Percentiles rank a stretch among this genome's conserved stretches.
Conservation (phyloP, 1,140 invertebrate genomes). For the Leptopilina clavipes region DNA sequence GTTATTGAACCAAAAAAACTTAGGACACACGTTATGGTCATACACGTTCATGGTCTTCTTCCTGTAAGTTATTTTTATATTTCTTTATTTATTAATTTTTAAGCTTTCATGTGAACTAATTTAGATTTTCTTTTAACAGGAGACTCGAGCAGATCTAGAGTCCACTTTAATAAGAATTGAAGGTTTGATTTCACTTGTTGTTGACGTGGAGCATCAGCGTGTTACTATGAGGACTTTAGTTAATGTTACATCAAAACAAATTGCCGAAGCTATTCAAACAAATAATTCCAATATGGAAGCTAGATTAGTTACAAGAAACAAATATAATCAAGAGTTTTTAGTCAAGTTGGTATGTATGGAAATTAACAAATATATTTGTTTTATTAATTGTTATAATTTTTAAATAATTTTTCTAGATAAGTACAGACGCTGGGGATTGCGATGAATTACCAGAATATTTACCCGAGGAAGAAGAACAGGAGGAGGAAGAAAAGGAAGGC, state of each 20-base stretch:
- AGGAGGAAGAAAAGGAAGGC: slow-evolving; percentile 68
- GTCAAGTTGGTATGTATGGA: slow-evolving; percentile 64
- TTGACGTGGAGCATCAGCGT: slow-evolving; percentile 74
- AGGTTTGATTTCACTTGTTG: slow-evolving; percentile 72
- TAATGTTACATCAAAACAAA: slow-evolving; percentile 70
- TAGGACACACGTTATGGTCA: slow-evolving; percentile 70
- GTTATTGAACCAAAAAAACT: slow-evolving; percentile 73
- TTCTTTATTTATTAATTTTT: not conserved
- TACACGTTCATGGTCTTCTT: slow-evolving; percentile 70
- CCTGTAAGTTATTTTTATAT: slow-evolving; percentile 63
- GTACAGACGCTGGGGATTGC: slow-evolving; percentile 62
- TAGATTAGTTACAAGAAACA: slow-evolving; percentile 72
- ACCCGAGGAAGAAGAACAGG: slow-evolving; percentile 70
- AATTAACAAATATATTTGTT: slow-evolving; percentile 22
- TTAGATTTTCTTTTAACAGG: slow-evolving; percentile 55
- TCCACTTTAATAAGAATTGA: slow-evolving; percentile 70
- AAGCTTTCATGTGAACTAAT: too few species aligned
- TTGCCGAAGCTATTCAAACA: slow-evolving; percentile 71
- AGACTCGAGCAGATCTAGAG: slow-evolving; percentile 72
- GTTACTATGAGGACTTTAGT: slow-evolving; percentile 72
- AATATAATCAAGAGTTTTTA: slow-evolving; percentile 74
- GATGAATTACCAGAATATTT: slow-evolving; percentile 73
- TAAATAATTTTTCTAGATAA: slow-evolving; percentile 56
- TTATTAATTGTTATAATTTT: slow-evolving; percentile 38
- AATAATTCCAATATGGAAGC: slow-evolving; percentile 71